Percentiles rank a stretch among this genome's conserved stretches.
Conservation (phyloP, 2,888 invertebrate species). For the Cecidostiba fungosa region DNA sequence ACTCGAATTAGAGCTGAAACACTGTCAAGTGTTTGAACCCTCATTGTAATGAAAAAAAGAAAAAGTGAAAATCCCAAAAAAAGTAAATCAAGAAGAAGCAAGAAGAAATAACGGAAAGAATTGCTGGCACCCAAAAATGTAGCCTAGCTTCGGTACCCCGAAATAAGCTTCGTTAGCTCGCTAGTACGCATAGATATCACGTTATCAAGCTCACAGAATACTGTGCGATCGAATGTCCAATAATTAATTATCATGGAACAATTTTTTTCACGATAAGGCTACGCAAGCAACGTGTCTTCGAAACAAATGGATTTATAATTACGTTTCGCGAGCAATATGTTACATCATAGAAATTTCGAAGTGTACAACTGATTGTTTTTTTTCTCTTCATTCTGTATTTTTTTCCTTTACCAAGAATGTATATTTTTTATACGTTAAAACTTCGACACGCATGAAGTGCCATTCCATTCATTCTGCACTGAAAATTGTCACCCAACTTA, state of each 20-base stretch:
- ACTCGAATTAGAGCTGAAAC: slow-evolving; percentile 71
- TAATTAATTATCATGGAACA: slow-evolving; percentile 63
- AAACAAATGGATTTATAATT: slow-evolving; percentile 5
- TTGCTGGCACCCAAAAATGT: slow-evolving; percentile 67
- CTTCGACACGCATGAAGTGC: slow-evolving; percentile 75
- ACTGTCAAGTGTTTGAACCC: slow-evolving; percentile 73
- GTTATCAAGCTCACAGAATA: slow-evolving; percentile 73
- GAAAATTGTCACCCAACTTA: slow-evolving; percentile 74
- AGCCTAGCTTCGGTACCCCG: slow-evolving; percentile 67
- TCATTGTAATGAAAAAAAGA: slow-evolving; percentile 69
- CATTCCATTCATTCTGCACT: slow-evolving; percentile 75
- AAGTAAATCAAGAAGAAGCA: slow-evolving; percentile 50
- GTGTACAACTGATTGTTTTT: slow-evolving; percentile 69
- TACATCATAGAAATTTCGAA: slow-evolving; percentile 68
- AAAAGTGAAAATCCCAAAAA: slow-evolving; percentile 34
- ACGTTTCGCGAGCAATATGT: slow-evolving; percentile 33
- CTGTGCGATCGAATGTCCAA: slow-evolving; percentile 33
- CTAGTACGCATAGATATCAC: slow-evolving; percentile 75
- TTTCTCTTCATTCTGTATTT: slow-evolving; percentile 48
- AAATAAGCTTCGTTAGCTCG: slow-evolving; percentile 67
- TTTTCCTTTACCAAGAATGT: slow-evolving; percentile 67
- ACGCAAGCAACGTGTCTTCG: slow-evolving; percentile 16
- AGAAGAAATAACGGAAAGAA: slow-evolving; percentile 65
- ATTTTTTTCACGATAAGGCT: slow-evolving; percentile 27
- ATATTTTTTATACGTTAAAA: slow-evolving; percentile 73